These are phyloP conservation scores for Cephus spinipes DNA, from an alignment of 2,888 invertebrate species.

Conservation along the genomic window DNA sequence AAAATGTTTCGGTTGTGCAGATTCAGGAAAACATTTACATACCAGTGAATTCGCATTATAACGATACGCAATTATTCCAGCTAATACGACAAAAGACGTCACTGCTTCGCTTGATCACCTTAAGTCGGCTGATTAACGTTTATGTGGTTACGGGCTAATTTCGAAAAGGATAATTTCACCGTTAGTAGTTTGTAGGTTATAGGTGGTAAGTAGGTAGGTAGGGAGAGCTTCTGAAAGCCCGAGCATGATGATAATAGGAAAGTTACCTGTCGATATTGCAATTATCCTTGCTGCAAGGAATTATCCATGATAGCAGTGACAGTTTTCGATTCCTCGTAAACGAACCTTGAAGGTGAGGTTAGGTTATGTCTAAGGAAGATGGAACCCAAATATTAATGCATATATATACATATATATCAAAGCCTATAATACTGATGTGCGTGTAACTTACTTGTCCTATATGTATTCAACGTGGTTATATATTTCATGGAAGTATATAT, in stretches of 20 bases:
- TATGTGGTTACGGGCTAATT: neutral
- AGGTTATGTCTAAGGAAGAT: neutral
- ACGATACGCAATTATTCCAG: neutral
- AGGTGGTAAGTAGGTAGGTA: neutral
- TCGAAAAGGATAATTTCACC: neutral
- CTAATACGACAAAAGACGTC: neutral
- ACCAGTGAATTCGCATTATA: neutral
- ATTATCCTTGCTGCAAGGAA: neutral
- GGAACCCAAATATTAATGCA: neutral
- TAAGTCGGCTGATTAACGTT: neutral
- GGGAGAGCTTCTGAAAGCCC: neutral
- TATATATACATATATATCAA: neutral
- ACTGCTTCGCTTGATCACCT: neutral
- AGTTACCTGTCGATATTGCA: neutral
- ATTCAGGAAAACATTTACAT: neutral
- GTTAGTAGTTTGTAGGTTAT: neutral
- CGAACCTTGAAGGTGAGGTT: neutral
- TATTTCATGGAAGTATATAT: no score
- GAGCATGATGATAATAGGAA: neutral
- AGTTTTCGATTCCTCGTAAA: neutral
- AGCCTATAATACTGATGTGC: neutral
- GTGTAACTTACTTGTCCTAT: neutral
- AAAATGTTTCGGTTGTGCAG: neutral
- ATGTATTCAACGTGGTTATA: no score
- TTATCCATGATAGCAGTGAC: neutral